Evolutionary conservation across 2,888 invertebrate genomes (phyloP), one percentile per base, ranked within the genome.

Genomic region (Drosophila quinaria): DNA sequence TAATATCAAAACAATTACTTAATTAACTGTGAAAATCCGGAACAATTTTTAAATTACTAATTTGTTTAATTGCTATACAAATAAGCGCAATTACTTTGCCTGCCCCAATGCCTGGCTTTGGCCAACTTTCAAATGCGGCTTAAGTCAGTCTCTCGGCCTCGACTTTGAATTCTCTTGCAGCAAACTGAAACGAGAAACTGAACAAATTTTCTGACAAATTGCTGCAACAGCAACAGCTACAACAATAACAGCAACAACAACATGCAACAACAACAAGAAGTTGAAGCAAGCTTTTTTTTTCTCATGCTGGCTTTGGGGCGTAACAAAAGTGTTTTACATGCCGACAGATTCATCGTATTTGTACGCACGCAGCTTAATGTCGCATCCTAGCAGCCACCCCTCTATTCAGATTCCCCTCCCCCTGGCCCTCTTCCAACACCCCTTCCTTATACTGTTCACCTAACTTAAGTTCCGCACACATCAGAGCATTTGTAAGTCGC

Each of bases 291-390:
- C 39, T 67, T 74, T 67, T 74, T 67, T 67, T 41, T 9, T 4
- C 3, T 11, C 37, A 9, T 51, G 22, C 51, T 58, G 80, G 88
- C 90, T 89, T 88, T 78, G 86, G 90, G 83, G 84, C 88, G 84
- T 78, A 79, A 89, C 90, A 84, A 84, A 85, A 87, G 90, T 89
- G 84, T 84, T 84, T 84, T 84, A 84, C 84, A 84, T 84, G 84
- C 84, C 84, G 79, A 89, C 84, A 84, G 84, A 84, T 84, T 84
- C 84, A 89, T 89, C 86, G 84, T 88, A 85, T 85, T 88, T 85
- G 86, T 88, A 89, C 88, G 84, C 88, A 90, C 88, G 88, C 68
- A 90, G 90, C 84, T 90, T 85, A 90, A 88, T 90, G 86, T 85
- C 88, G 74, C 86, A 87, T 61, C 80, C 68, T 65, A 47, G 70